A percentile compares a stretch with the other conserved stretches of the same genome.
phyloP scores from a whole-genome alignment of 1,140 invertebrate species.

The Bombus sibiricus region DNA sequence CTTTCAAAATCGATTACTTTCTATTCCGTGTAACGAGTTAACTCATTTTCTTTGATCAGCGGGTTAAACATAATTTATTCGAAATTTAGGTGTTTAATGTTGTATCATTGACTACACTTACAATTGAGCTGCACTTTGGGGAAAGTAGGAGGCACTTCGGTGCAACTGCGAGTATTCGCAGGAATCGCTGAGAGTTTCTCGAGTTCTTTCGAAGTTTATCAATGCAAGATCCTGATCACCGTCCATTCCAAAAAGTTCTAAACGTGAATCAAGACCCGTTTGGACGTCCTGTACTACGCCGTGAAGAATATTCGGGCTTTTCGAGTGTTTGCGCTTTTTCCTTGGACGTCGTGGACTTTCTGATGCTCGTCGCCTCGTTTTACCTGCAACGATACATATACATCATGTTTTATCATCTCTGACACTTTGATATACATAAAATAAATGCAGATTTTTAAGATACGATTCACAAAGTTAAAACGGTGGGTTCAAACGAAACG shows the following conservation, averaged over 20 bases:
- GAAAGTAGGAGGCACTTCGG: constrained; percentile 80
- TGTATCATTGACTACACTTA: constrained; percentile 64
- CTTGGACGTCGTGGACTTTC: constrained; percentile 74
- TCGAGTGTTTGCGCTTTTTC: constrained; percentile 75
- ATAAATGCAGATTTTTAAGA: background rate
- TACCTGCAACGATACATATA: constrained; percentile 61
- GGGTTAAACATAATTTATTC: background rate
- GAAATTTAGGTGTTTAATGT: background rate
- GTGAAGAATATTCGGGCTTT: constrained; percentile 71
- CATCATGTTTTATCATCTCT: background rate
- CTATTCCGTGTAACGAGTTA: background rate
- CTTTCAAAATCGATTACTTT: background rate
- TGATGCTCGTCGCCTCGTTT: constrained; percentile 73
- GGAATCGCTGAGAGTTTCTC: constrained; percentile 73
- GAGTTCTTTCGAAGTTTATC: constrained; percentile 76
- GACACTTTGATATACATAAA: background rate
- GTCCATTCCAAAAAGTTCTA: constrained; percentile 76
- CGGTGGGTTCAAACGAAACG: background rate
- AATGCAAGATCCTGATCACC: constrained; percentile 76
- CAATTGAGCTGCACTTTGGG: constrained; percentile 78
- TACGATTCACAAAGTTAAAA: background rate
- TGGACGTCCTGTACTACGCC: constrained; percentile 67
- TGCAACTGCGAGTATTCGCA: constrained; percentile 77
- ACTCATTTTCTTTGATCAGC: background rate
- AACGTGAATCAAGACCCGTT: constrained; percentile 72